These are phyloP conservation scores for Gortyna flavago DNA, from an alignment of 2,888 invertebrate species.

Conservation along the genomic window DNA sequence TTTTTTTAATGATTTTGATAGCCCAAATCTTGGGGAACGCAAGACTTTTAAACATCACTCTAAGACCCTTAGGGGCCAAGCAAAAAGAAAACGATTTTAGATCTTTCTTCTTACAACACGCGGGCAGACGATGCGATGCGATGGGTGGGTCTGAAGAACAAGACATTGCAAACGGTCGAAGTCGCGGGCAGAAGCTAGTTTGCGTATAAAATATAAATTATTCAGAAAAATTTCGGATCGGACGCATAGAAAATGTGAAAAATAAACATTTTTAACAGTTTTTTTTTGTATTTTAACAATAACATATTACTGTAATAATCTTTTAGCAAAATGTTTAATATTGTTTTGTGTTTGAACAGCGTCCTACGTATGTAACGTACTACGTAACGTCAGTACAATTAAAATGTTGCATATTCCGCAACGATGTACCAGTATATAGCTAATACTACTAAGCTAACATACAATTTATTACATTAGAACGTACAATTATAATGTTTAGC, in stretches of 20 bases:
- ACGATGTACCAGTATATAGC: neutral
- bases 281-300: too few species aligned
- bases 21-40: neutral
- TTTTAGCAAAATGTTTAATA: slow-evolving; percentile 29
- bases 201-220: neutral
- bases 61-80: neutral
- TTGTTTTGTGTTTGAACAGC: slow-evolving; percentile 29
- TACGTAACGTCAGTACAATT: slow-evolving; percentile 25
- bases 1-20: neutral
- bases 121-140: neutral
- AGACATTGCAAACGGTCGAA: neutral
- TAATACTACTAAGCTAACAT: neutral
- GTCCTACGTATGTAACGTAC: slow-evolving; percentile 18
- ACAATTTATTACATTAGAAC: slow-evolving; percentile 9
- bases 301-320: slow-evolving; percentile 48
- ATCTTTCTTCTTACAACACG: neutral
- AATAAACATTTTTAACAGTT: too few species aligned
- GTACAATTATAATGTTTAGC: slow-evolving; percentile 1
- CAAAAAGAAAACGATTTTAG: neutral
- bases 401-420: slow-evolving; percentile 44
- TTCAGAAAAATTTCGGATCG: slow-evolving; percentile 8
- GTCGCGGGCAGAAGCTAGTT: neutral
- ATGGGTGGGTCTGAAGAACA: neutral
- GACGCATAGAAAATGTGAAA: slow-evolving; percentile 21
- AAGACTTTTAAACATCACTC: neutral